Percentiles rank a stretch among this genome's conserved stretches.
These are phyloP conservation scores for Diarsia rubi DNA, from an alignment of 2,888 invertebrate genomes.

Conservation along the genomic window DNA sequence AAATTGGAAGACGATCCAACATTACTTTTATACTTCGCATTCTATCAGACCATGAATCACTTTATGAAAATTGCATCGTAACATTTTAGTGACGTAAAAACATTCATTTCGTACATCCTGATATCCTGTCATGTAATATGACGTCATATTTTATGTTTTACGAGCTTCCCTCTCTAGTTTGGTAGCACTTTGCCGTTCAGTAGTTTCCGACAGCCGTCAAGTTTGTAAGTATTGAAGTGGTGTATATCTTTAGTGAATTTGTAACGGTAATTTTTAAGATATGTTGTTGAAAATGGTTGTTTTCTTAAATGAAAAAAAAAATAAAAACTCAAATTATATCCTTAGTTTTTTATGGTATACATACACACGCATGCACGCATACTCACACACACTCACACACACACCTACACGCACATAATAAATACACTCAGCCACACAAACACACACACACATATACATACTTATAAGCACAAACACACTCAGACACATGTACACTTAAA, in stretches of 20 bases:
- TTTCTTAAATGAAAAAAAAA: too few species aligned
- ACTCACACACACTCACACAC: too few species aligned
- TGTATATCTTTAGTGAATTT: slow-evolving; percentile 48
- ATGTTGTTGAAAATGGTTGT: background rate
- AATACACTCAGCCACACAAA: too few species aligned
- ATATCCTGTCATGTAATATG: slow-evolving; percentile 60
- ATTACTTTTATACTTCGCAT: slow-evolving; percentile 26
- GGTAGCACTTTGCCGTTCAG: slow-evolving; percentile 47
- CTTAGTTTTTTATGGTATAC: too few species aligned
- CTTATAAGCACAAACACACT: too few species aligned
- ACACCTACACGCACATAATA: too few species aligned
- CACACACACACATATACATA: too few species aligned
- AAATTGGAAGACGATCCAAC: background rate
- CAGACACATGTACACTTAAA: too few species aligned
- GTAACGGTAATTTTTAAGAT: slow-evolving; percentile 5
- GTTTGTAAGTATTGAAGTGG: slow-evolving; percentile 50
- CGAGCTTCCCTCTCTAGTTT: slow-evolving; percentile 52
- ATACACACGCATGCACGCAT: too few species aligned
- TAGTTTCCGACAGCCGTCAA: slow-evolving; percentile 59
- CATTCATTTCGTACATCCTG: slow-evolving; percentile 65
- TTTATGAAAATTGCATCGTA: slow-evolving; percentile 70
- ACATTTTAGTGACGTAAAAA: slow-evolving; percentile 68
- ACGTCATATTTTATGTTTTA: slow-evolving; percentile 68
- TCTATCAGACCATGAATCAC: slow-evolving; percentile 48
- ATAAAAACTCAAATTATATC: too few species aligned